These are phyloP conservation scores for Procambarus clarkii DNA, from an alignment of 1,140 invertebrate genomes.

Conservation along the genomic window DNA sequence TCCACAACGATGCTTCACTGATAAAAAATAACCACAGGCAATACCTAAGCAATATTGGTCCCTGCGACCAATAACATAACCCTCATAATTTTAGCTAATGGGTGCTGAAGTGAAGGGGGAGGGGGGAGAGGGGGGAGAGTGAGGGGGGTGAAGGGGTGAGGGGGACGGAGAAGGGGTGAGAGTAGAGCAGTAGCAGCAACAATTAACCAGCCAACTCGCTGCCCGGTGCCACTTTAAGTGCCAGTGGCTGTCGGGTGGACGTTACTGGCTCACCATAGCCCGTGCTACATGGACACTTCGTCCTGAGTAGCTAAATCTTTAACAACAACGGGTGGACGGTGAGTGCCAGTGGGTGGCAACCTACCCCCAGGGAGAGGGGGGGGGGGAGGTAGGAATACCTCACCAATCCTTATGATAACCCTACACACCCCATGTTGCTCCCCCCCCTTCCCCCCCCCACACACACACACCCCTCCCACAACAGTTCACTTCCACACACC, in stretches of 20 bases:
- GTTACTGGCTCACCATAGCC: no score
- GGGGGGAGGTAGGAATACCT: no score
- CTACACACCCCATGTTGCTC: neutral
- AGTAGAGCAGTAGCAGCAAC: neutral
- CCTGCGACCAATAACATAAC: neutral
- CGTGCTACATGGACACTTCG: no score
- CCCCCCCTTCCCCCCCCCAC: neutral
- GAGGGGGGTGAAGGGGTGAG: neutral
- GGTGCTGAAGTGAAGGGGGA: neutral
- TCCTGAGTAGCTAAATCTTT: no score
- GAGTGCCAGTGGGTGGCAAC: neutral
- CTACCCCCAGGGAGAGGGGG: no score
- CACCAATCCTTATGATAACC: no score
- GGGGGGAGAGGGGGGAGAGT: neutral
- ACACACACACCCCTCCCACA: neutral
- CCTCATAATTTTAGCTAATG: neutral
- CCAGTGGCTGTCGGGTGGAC: no score
- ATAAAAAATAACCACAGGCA: neutral
- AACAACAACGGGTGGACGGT: no score
- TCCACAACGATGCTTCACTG: neutral
- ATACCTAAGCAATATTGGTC: neutral
- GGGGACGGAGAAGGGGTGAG: neutral
- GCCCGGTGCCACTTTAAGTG: no score
- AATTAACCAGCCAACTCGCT: no score
- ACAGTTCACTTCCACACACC: neutral